These are phyloP conservation scores for Xylocopa sonorina DNA, from an alignment of 1,140 invertebrate genomes.

Conservation along the genomic window DNA sequence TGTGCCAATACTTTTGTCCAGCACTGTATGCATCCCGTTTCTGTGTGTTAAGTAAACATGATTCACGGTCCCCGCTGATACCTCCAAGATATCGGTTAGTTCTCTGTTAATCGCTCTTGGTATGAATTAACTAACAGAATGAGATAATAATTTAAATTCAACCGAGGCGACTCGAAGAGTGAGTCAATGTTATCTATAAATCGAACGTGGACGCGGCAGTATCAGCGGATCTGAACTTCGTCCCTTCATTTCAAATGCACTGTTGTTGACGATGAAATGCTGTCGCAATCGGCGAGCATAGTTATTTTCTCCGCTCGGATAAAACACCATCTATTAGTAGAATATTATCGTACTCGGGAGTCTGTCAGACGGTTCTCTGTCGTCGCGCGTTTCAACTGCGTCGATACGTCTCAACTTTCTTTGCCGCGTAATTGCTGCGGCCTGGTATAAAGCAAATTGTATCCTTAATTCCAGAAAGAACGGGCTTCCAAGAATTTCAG, in stretches of 20 bases:
- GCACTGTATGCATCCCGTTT: constrained; percentile 10
- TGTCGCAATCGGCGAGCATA: constrained; percentile 1
- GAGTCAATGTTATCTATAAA: not conserved
- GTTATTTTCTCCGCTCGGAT: not conserved
- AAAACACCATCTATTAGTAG: not conserved
- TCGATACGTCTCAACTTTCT: not conserved
- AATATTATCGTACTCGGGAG: constrained; percentile 1
- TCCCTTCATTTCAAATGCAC: constrained; percentile 37
- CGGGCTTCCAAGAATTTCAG: not conserved
- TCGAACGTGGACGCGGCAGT: constrained; percentile 5
- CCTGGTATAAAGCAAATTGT: not conserved
- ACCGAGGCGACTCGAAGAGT: not conserved
- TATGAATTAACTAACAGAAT: constrained; percentile 6
- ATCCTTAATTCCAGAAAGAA: not conserved
- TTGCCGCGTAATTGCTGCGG: not conserved
- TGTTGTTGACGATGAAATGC: constrained; percentile 49
- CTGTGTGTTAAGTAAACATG: constrained; percentile 26
- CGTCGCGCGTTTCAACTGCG: constrained; percentile 19
- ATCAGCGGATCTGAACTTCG: constrained; percentile 62
- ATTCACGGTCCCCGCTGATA: constrained; percentile 10
- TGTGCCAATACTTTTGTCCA: too few species aligned
- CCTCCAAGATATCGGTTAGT: not conserved
- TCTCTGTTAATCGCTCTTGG: not conserved
- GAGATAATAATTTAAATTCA: constrained; percentile 11
- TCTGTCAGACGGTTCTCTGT: constrained; percentile 16